Base-by-base conservation (phyloP, 2,797 vertebrate genomes). In the Bradypus variegatus region DNA sequence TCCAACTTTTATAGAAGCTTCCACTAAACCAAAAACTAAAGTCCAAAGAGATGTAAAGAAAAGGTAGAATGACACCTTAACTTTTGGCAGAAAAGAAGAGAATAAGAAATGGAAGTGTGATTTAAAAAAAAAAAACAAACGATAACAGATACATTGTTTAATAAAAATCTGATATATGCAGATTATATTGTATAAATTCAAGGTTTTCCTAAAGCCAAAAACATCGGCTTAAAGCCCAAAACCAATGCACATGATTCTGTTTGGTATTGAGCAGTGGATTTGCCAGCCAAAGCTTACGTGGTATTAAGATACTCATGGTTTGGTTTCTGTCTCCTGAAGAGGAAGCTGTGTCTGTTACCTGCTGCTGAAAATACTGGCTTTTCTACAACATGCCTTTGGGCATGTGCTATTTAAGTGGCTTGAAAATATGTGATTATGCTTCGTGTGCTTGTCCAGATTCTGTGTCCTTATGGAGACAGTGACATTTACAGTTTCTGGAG, bases 361-460 rank as follows among this genome's bases (percentile, higher is more conserved):
- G 90, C 90, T 92, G 91, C 91, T 10, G 31, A 69, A 94, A 96
- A 94, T 0, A 3, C 88, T 79, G 80, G 64, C 88, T 95, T 55
- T 73, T 93, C 73, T 80, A 21, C 93, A 93, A 53, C 2, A 2
- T 95, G 94, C 93, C 95, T 89, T 91, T 88, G 92, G 96, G 96
- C 91, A 38, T 69, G 36, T 96, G 95, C 94, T 95, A 2, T 90
- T 95, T 91, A 95, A 96, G 91, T 97, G 94, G 19, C 95, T 95
- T 94, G 88, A 94, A 97, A 96, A 92, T 79, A 87, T 0, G 15
- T 89, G 75, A 73, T 95, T 95, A 78, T 95, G 91, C 73, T 77
- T 95, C 91, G 58, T 85, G 21, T 86, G 93, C 91, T 88, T 93
- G 72, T 94, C 87, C 83, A 33, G 55, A 80, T 79, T 95, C 8